phyloP scores from a whole-genome alignment of 2,888 invertebrate species.

The Drosophila mimica region DNA sequence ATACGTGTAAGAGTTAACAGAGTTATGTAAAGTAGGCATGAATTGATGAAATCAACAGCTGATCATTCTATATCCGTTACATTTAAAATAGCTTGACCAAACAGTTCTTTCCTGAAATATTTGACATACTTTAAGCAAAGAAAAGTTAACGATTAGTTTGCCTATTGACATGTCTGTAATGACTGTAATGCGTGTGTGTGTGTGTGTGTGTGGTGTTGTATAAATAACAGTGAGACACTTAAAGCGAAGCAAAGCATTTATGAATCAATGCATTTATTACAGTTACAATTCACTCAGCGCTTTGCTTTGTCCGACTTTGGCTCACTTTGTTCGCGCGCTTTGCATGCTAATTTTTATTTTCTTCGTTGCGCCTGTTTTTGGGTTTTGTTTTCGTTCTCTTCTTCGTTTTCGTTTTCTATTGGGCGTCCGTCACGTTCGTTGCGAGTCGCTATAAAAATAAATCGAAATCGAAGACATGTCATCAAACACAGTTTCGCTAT shows the following conservation, averaged over 20 bases:
- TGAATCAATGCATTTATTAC: conserved; percentile 31
- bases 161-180: too few species aligned
- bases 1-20: too few species aligned
- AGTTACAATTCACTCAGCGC: conserved; percentile 43
- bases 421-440: conserved; percentile 56
- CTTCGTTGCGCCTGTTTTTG: neutral
- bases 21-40: too few species aligned
- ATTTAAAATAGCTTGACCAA: too few species aligned
- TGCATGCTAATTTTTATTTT: conserved; percentile 61
- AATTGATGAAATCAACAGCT: too few species aligned
- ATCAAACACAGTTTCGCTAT: conserved; percentile 53
- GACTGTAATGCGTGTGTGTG: neutral
- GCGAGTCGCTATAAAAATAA: conserved; percentile 65
- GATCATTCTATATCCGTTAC: too few species aligned
- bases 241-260: conserved; percentile 4
- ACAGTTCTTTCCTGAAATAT: neutral
- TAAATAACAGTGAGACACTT: neutral
- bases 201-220: neutral
- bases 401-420: conserved; percentile 16
- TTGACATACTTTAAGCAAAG: neutral
- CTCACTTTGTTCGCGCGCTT: conserved; percentile 31
- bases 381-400: neutral
- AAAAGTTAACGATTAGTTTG: neutral
- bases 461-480: conserved; percentile 54
- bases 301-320: conserved; percentile 19